These are phyloP conservation scores for Neelides sp. DNA, from an alignment of 1,140 invertebrate species.

Conservation along the genomic window DNA sequence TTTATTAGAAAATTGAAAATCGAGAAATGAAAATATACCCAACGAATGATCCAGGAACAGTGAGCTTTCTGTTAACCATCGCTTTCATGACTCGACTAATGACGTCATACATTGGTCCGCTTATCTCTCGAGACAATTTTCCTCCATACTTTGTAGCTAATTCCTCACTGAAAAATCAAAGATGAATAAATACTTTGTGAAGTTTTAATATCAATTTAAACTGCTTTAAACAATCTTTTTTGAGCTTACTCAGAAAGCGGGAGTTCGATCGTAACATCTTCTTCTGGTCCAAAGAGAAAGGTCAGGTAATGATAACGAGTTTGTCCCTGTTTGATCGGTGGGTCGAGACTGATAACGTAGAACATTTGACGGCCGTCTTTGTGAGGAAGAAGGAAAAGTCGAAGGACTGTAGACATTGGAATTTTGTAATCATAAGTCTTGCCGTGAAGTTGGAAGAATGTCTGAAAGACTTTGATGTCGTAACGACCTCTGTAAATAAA, in stretches of 20 bases:
- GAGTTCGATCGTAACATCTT: constrained; percentile 74
- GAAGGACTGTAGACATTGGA: constrained; percentile 84
- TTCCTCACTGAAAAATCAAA: constrained; percentile 55
- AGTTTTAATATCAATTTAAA: constrained; percentile 2
- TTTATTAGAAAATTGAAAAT: background rate
- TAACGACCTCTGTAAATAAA: constrained; percentile 79
- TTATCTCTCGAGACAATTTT: constrained; percentile 79
- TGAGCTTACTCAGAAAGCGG: constrained; percentile 70
- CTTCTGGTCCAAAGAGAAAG: constrained; percentile 76
- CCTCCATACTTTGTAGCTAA: constrained; percentile 87
- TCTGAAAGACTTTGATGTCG: constrained; percentile 95
- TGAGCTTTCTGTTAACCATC: constrained; percentile 86
- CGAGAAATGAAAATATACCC: constrained; percentile 49
- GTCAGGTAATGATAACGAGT: constrained; percentile 93
- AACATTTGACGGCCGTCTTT: constrained; percentile 97
- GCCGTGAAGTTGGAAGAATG: constrained; percentile 96
- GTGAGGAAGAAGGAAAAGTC: constrained; percentile 89
- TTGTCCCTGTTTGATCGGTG: constrained; percentile 98
- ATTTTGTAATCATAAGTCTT: constrained; percentile 99
- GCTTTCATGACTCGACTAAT: constrained; percentile 92
- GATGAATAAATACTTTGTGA: constrained; percentile 1
- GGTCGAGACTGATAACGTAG: constrained; percentile 94
- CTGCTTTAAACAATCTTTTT: constrained; percentile 10
- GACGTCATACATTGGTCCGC: constrained; percentile 88
- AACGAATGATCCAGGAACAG: constrained; percentile 79